Conservation (phyloP, 2,113 vertebrate genomes). For the Eolophus roseicapilla region DNA sequence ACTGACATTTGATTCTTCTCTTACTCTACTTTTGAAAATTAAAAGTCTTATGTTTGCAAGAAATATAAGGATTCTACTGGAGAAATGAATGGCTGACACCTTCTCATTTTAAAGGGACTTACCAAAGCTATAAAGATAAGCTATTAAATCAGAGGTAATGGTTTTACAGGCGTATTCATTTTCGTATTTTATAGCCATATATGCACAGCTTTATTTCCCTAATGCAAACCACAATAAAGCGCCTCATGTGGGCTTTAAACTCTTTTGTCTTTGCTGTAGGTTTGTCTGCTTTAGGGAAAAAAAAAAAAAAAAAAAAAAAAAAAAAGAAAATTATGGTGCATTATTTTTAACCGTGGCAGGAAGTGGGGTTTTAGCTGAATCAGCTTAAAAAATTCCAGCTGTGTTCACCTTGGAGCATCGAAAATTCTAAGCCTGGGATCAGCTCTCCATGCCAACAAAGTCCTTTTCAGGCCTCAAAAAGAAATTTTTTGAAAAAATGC, state of each 20-base stretch:
- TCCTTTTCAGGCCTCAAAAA: constrained; percentile 39
- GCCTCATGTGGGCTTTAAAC: background rate
- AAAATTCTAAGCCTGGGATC: constrained; percentile 62
- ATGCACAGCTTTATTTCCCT: background rate
- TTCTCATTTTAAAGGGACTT: background rate
- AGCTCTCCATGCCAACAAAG: constrained; percentile 65
- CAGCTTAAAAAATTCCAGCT: constrained; percentile 72
- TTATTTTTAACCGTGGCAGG: constrained; percentile 68
- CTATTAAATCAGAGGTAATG: background rate
- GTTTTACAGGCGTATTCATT: background rate
- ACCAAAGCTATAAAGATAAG: background rate
- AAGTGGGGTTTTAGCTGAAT: constrained; percentile 67
- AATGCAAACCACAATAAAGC: background rate
- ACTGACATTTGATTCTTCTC: background rate
- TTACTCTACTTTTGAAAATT: background rate
- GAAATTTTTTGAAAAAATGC: constrained; percentile 72
- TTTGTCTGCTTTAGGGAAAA: constrained; percentile 12
- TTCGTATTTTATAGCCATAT: background rate
- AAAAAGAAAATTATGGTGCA: background rate
- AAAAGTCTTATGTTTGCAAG: background rate
- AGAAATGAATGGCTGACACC: background rate
- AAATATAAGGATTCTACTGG: background rate
- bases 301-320: background rate
- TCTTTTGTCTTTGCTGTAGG: constrained; percentile 50
- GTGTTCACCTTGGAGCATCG: constrained; percentile 46